A percentile compares a stretch with the other conserved stretches of the same genome.
phyloP scores from a whole-genome alignment of 2,113 vertebrate species.

The Ursus arctos region DNA sequence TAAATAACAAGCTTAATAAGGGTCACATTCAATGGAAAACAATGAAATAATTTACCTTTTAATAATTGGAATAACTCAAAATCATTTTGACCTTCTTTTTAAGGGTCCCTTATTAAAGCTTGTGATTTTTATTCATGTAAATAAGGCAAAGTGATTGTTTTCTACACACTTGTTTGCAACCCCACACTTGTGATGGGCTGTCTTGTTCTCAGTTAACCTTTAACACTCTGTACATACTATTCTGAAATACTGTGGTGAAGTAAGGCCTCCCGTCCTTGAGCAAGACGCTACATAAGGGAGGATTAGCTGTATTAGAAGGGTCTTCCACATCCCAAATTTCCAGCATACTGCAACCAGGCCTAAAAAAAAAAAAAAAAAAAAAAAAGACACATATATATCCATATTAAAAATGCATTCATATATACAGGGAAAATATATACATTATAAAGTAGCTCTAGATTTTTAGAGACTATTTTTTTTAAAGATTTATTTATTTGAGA shows the following conservation, averaged over 20 bases:
- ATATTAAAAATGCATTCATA: neutral
- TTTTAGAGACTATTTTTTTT: neutral
- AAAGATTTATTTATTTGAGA: neutral
- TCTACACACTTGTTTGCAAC: neutral
- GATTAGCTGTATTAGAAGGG: constrained; percentile 89
- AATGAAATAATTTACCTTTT: constrained; percentile 78
- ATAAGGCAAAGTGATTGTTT: neutral
- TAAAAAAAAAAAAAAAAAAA: constrained; percentile 69
- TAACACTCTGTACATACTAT: constrained; percentile 95
- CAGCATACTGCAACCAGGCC: constrained; percentile 98
- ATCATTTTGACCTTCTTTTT: constrained; percentile 72
- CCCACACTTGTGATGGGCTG: neutral
- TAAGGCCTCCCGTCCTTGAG: constrained; percentile 92
- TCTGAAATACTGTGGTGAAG: constrained; percentile 95
- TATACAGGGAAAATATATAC: neutral
- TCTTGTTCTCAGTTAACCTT: constrained; percentile 86
- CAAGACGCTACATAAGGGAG: constrained; percentile 93
- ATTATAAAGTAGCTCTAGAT: neutral
- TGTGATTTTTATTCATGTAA: constrained; percentile 72
- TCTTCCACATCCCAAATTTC: constrained; percentile 99
- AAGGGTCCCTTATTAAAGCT: constrained; percentile 72
- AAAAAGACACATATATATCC: constrained; percentile 5
- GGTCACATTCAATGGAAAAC: constrained; percentile 82
- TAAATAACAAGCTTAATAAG: constrained; percentile 85
- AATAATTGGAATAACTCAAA: constrained; percentile 69